Evolutionary conservation across 2,888 invertebrate species (phyloP), one percentile per base, ranked within the genome.

Genomic region (Sicus ferrugineus): DNA sequence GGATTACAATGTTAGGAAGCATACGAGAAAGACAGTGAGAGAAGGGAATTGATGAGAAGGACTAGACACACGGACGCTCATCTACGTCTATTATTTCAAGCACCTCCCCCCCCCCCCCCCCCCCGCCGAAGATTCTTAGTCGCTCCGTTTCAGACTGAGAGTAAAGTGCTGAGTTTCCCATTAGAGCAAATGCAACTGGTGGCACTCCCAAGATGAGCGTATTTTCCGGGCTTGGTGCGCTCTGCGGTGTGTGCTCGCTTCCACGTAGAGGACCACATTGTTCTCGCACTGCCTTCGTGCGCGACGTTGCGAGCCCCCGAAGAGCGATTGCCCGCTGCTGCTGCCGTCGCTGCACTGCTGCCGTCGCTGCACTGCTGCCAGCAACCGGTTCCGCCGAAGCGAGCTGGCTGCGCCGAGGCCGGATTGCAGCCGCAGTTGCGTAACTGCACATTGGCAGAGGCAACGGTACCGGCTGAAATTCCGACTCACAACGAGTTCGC

Each of bases 401-500:
- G 34, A 19, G 3, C 61, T 16, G 23, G 34, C 61, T 4, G 46
- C 46, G 30, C 3, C 19, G 28, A 7, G 63, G 28, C 54, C 26
- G 23, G n/a, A 46, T n/a, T n/a, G 31, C 54, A 34, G 64, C 14
- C 23, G 14, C 42, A 50, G 76, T 79, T 75, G 76, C 77, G 75
- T 75, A 75, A 74, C 76, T 54, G 61, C 78, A 78, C 76, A 76
- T 73, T 76, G 64, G 65, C 71, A 71, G 68, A 67, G 67, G 46
- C 63, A 67, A 67, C 30, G 58, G 67, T 62, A 68, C 34, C 34
- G 42, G n/a, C 21, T 48, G 5, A 23, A 46, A 58, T 19, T 52
- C 38, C 42, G 50, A 28, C 65, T 30, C 28, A 50, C 30, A 71
- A 82, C 82, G 79, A 81, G 82, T 82, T 82, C 79, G 74, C 76